Percentiles rank a stretch among this genome's conserved stretches.
Evolutionary conservation across 2,797 vertebrate species (phyloP).

Genomic region (Nannoperca australis): DNA sequence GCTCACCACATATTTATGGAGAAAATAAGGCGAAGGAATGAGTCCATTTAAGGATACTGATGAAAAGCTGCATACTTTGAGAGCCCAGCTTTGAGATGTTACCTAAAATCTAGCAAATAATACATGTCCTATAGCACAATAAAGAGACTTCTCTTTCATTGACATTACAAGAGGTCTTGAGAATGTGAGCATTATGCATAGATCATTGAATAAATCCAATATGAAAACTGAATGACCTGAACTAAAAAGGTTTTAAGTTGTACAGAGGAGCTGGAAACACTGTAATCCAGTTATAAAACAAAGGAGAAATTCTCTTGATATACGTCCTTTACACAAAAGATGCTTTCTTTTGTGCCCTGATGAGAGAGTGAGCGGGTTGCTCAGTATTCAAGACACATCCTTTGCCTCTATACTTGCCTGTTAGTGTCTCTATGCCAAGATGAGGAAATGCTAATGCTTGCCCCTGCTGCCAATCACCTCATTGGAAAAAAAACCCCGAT

Average conservation of each 20-base stretch:
- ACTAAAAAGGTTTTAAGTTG: slow-evolving; percentile 11
- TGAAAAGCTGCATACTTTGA: slow-evolving; percentile 56
- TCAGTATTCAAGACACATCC: slow-evolving; percentile 79
- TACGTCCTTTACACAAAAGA: slow-evolving; percentile 40
- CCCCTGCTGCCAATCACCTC: slow-evolving; percentile 81
- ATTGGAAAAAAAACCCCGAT: slow-evolving; percentile 65
- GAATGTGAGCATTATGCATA: neutral
- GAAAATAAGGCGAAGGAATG: slow-evolving; percentile 60
- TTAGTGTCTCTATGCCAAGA: slow-evolving; percentile 77
- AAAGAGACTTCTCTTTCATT: neutral
- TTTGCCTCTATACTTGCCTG: slow-evolving; percentile 67
- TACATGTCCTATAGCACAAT: slow-evolving; percentile 5
- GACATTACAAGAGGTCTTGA: slow-evolving; percentile 4
- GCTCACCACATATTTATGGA: slow-evolving; percentile 67
- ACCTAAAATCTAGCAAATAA: slow-evolving; percentile 33
- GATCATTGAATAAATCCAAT: slow-evolving; percentile 6
- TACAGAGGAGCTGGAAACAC: slow-evolving; percentile 3
- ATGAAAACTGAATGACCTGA: neutral
- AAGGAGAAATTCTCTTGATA: slow-evolving; percentile 16
- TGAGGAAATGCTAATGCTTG: slow-evolving; percentile 84
- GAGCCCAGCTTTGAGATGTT: slow-evolving; percentile 37
- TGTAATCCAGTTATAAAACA: slow-evolving; percentile 40
- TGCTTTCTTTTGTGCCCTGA: slow-evolving; percentile 41
- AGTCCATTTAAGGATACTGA: slow-evolving; percentile 74
- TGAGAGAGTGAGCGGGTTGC: slow-evolving; percentile 46